phyloP scores from a whole-genome alignment of 2,797 vertebrate species.

The Pristis pectinata region DNA sequence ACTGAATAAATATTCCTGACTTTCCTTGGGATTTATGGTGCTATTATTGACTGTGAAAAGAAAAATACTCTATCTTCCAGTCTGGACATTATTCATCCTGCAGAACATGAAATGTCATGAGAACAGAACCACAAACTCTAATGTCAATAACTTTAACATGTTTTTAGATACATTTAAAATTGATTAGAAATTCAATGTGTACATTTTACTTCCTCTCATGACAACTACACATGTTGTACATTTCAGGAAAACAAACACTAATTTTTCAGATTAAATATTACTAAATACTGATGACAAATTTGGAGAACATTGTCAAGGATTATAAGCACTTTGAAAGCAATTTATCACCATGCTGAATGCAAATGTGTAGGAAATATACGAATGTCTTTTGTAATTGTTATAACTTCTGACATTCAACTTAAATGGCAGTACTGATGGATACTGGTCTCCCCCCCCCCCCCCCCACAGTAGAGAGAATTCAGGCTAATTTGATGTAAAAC shows the following conservation, averaged over 20 bases:
- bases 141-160: background rate
- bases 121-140: background rate
- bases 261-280: background rate
- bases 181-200: background rate
- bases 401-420: background rate
- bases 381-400: background rate
- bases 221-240: background rate
- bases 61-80: background rate
- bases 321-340: background rate
- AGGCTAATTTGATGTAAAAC: background rate
- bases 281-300: background rate
- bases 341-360: background rate
- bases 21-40: background rate
- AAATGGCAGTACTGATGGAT: background rate
- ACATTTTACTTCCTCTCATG: background rate
- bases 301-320: background rate
- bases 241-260: background rate
- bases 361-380: background rate
- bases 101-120: background rate
- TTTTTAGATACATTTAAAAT: background rate
- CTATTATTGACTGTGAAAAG: background rate
- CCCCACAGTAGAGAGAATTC: background rate
- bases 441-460: no score
- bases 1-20: background rate
- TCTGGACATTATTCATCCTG: background rate